Evolutionary conservation across 2,888 invertebrate species (phyloP), one percentile per base, ranked within the genome.

Genomic region (Euphydryas editha): DNA sequence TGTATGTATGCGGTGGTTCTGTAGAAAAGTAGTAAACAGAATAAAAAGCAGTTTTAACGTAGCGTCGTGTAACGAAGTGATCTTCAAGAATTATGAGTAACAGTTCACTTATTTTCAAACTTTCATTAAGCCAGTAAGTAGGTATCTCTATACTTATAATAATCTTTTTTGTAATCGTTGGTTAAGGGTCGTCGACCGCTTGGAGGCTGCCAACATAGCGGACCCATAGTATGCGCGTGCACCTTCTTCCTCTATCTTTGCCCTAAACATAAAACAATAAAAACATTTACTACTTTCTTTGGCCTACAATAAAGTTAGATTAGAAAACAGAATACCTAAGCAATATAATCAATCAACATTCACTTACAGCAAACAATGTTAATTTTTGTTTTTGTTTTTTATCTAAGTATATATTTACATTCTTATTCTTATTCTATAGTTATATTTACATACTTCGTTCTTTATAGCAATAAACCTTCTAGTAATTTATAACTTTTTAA

Each of bases 121-220:
- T 61, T 63, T 62, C 64, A 64, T 60, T 59, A 67, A 62, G 59
- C 65, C 8, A 59, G 67, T 62, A 60, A 70, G 65, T 73, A 71
- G 70, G 69, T 75, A 74, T 79, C 78, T 74, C 72, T 78, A 77
- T 80, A 80, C 79, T 80, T 81, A 81, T 78, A 79, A 84, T 86
- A 87, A 89, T 87, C 84, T 88, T 90, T 90, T 89, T 89, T 90
- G 84, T 90, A 87, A 91, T 87, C 88, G 85, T 82, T 79, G 81
- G 79, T 77, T 76, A 76, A 80, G 84, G 88, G 88, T 91, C 91
- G 86, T 84, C 85, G 90, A 87, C 90, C 90, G 86, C 80, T 74
- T 81, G 85, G 88, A 89, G 86, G 87, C 87, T 90, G 90, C 82
- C 81, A 82, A 80, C 86, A 81, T 86, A 88, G 87, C 88, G 88